Evolutionary conservation across 2,113 vertebrate species (phyloP).

Genomic region (Cairina moschata): DNA sequence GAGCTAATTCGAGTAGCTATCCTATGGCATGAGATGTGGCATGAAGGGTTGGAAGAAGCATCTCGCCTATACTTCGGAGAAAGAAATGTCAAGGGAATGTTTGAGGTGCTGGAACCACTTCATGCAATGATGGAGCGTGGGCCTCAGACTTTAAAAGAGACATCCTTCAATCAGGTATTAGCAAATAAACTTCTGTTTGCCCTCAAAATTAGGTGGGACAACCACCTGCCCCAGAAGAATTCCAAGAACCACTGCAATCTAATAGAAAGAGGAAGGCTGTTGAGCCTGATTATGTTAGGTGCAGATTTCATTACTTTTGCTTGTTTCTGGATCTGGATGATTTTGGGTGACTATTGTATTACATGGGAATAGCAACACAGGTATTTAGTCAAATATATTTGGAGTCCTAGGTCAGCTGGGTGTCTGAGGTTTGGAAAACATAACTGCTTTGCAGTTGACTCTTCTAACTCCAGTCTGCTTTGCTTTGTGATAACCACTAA

Average conservation of each 20-base stretch:
- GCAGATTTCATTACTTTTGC: background rate
- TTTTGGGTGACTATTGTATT: background rate
- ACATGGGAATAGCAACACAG: no score
- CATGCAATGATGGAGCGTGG: conserved; percentile 99
- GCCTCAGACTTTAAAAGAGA: conserved; percentile 97
- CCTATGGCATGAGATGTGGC: conserved; percentile 99
- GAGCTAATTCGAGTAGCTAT: conserved; percentile 98
- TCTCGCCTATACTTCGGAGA: conserved; percentile 98
- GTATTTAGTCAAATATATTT: no score
- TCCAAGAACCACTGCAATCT: background rate
- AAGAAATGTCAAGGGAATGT: conserved; percentile 98
- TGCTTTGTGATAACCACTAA: background rate
- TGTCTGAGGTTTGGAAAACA: background rate
- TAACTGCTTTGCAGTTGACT: background rate
- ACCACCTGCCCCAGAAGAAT: background rate
- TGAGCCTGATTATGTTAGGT: background rate
- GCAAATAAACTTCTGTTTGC: background rate
- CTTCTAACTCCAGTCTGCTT: background rate
- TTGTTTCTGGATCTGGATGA: background rate
- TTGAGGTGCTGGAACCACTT: conserved; percentile 95
- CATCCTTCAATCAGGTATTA: conserved; percentile 96
- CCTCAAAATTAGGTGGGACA: background rate
- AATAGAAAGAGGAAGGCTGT: background rate
- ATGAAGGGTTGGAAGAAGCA: conserved; percentile 95
- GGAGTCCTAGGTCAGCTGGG: background rate